Base-by-base conservation (phyloP, 1,140 invertebrate genomes). In the Eciton burchellii region DNA sequence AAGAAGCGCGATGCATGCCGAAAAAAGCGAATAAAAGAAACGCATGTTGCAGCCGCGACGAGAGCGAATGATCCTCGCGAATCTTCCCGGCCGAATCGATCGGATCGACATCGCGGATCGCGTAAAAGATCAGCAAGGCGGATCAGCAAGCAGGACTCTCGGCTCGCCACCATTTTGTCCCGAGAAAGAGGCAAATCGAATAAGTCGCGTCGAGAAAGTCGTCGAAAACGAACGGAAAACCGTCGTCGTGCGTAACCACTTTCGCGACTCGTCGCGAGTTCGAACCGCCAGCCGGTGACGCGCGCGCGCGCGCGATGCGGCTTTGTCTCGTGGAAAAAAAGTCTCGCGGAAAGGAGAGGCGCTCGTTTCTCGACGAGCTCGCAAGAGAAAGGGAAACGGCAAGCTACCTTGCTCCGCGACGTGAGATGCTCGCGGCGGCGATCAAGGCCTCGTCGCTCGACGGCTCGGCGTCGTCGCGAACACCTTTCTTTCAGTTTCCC, bases 111-210 rank as follows among this genome's bases (percentile, higher is more conserved):
- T n/a, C n/a, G n/a, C n/a, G n/a, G n/a, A n/a, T n/a, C n/a, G 43
- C 52, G 56, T 29, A 70, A 82, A 63, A 59, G 49, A 63, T 86
- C 56, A 62, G 52, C 21, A 41, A 59, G 35, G 35, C 35, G 54
- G 11, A 60, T 63, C 49, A 49, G 56, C 54, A 29, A 54, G 56
- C 54, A 29, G 45, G 45, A 35, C 35, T 56, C 12, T 62, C 76
- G 14, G 12, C 35, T 57, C 54, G 66, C 59, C 54, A 43, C 82
- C 76, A 88, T 88, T 71, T 88, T 88, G 85, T 81, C 6, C 6
- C 19, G 4, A n/a, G 24, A 70, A 54, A 72, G 52, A 41, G n/a
- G n/a, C n/a, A n/a, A 73, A 73, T 83, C 71, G 62, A 86, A 54
- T 0, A 35, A 35, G n/a, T 47, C 11, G 49, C 35, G 29, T 8